phyloP scores from a whole-genome alignment of 2,113 vertebrate genomes.

The Mormyrus iriodes region DNA sequence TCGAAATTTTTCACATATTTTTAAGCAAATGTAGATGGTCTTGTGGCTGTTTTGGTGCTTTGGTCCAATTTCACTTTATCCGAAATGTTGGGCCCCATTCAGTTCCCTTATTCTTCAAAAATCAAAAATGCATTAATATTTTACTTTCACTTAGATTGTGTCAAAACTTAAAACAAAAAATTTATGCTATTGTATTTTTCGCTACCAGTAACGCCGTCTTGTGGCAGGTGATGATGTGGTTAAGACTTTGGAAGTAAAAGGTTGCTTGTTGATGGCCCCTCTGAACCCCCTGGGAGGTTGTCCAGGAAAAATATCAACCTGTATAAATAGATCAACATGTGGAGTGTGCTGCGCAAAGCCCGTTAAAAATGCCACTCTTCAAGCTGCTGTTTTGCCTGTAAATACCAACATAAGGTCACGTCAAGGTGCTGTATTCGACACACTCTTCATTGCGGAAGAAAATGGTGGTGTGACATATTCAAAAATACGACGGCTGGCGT shows the following conservation, averaged over 20 bases:
- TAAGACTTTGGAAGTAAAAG: not conserved
- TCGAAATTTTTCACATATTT: not conserved
- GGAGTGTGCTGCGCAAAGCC: not conserved
- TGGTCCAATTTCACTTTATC: not conserved
- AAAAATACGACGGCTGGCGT: not conserved
- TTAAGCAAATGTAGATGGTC: not conserved
- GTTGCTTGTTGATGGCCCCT: not conserved
- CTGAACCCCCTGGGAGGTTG: not conserved
- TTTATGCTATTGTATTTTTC: not conserved
- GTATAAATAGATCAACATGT: not conserved
- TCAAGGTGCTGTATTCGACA: not conserved
- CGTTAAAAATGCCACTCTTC: not conserved
- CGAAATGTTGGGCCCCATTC: not conserved
- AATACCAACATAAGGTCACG: conserved; percentile 9
- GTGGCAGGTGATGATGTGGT: not conserved
- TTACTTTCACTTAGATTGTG: not conserved
- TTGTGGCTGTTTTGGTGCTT: not conserved
- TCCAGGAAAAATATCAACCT: not conserved
- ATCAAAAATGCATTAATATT: not conserved
- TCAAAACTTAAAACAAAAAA: not conserved
- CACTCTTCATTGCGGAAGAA: not conserved
- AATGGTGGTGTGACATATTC: not conserved
- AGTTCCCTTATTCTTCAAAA: not conserved
- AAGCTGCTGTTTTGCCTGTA: not conserved
- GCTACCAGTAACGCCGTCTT: not conserved